Evolutionary conservation across 1,140 invertebrate species (phyloP).

Genomic region (Caenorhabditis briggsae): DNA sequence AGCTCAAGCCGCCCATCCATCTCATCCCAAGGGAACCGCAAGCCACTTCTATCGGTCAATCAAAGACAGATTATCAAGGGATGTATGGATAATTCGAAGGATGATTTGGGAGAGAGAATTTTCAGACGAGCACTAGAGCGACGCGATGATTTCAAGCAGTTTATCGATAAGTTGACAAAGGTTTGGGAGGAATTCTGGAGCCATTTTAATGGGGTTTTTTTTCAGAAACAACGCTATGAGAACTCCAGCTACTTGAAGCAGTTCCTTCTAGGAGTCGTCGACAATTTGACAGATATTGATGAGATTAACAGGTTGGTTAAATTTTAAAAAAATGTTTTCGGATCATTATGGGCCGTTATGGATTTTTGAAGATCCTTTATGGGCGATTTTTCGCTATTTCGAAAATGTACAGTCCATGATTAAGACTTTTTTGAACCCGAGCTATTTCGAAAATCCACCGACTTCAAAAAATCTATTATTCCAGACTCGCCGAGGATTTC

Average conservation of each 20-base stretch:
- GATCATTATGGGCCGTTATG: too few relatives aligned
- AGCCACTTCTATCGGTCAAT: constrained; percentile 58
- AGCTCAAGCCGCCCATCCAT: constrained; percentile 50
- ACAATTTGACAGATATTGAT: constrained; percentile 66
- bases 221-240: constrained; percentile 63
- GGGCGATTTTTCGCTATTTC: too few relatives aligned
- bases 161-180: constrained; percentile 66
- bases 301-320: constrained; percentile 64
- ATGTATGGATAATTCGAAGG: constrained; percentile 72
- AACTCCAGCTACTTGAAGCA: constrained; percentile 64
- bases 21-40: constrained; percentile 60
- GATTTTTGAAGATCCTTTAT: too few relatives aligned
- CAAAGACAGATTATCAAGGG: constrained; percentile 71
- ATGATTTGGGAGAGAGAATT: constrained; percentile 71
- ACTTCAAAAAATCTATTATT: not conserved
- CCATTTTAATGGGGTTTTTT: not conserved
- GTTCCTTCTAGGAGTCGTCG: constrained; percentile 63
- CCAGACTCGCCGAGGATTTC: constrained; percentile 65
- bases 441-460: too few relatives aligned
- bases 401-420: too few relatives aligned
- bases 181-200: not conserved
- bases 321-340: not conserved
- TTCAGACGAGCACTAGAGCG: constrained; percentile 66
- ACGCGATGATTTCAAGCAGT: constrained; percentile 70
- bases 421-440: too few relatives aligned